Conservation (phyloP, 2,113 vertebrate species). For the Hemichromis elongatus region DNA sequence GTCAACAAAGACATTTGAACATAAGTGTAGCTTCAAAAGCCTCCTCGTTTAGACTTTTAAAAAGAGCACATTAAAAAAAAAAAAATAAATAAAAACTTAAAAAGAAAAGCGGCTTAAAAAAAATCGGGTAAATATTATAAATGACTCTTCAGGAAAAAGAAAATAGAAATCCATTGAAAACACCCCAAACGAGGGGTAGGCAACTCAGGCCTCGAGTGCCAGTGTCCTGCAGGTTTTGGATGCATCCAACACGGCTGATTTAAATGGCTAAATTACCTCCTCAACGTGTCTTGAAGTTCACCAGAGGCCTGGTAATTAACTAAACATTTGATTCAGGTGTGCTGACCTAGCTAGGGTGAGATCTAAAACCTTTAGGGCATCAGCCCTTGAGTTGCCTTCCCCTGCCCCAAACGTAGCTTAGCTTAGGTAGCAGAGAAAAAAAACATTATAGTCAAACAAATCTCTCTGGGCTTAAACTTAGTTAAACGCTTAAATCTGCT, state of each 20-base stretch:
- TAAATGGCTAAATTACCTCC: too few relatives aligned
- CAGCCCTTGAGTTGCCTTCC: too few relatives aligned
- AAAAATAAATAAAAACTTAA: neutral
- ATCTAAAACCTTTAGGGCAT: too few relatives aligned
- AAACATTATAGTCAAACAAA: neutral
- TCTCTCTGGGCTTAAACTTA: neutral
- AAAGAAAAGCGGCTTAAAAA: neutral
- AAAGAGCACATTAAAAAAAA: neutral
- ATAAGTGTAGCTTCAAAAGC: neutral
- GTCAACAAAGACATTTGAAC: neutral
- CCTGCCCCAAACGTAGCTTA: neutral
- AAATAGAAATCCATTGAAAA: neutral
- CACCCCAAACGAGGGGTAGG: fast-evolving
- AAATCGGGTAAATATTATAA: neutral
- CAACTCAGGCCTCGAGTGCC: too few relatives aligned
- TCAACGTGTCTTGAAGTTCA: too few relatives aligned
- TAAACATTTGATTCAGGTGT: too few relatives aligned
- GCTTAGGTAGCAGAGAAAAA: neutral
- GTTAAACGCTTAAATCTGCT: neutral
- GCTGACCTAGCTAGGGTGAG: too few relatives aligned
- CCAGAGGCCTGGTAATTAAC: too few relatives aligned
- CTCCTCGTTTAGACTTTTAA: neutral
- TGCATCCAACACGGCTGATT: too few relatives aligned
- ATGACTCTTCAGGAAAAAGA: neutral
- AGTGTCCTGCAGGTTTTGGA: too few relatives aligned